Evolutionary conservation across 2,888 invertebrate species (phyloP), one percentile per base, ranked within the genome.

Genomic region (Cremastinae sp.): DNA sequence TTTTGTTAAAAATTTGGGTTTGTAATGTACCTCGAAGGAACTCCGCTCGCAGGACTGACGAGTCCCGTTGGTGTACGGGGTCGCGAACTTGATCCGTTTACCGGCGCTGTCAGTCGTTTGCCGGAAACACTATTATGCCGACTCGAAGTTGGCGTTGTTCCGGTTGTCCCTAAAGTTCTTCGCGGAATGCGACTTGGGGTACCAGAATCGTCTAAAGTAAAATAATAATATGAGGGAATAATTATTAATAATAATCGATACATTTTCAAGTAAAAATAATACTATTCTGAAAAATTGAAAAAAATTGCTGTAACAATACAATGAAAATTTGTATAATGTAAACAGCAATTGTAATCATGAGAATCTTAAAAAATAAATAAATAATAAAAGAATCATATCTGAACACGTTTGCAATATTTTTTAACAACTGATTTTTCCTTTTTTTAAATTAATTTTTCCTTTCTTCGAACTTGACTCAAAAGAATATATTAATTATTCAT

Each of bases 151-250:
- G 87, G 93, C 88, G 92, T 91, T 9, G 91, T 89, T 73, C 94
- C 94, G 22, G 93, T 92, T 58, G 90, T 89, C 47, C 93, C 91
- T 4, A 91, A 90, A 10, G 92, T 90, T 89, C 95, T 93, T 75
- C 94, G 92, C 76, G 96, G 96, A 89, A 96, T 96, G 87, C 96
- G 94, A 80, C 96, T 95, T 78, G 94, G 95, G 51, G 96, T 95
- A 55, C 93, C 93, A 1, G 86, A 84, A 85, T 95, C 95, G 89
- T 95, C 95, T 95, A 79, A 28, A 69, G 22, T 12, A 39, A 62
- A 51, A 49, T 2, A 8, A 56, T 16, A 9, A 53, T 28, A 53
- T 28, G 1, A 4, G 16, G 4, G 5, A 49, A 16, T 49, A 12
- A n/a, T n/a, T 18, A 14, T 18, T 1, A 5, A 16, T n/a, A n/a